A percentile compares a stretch with the other conserved stretches of the same genome.
Conservation (phyloP, 2,888 invertebrate species). For the Trachelus tabidus region DNA sequence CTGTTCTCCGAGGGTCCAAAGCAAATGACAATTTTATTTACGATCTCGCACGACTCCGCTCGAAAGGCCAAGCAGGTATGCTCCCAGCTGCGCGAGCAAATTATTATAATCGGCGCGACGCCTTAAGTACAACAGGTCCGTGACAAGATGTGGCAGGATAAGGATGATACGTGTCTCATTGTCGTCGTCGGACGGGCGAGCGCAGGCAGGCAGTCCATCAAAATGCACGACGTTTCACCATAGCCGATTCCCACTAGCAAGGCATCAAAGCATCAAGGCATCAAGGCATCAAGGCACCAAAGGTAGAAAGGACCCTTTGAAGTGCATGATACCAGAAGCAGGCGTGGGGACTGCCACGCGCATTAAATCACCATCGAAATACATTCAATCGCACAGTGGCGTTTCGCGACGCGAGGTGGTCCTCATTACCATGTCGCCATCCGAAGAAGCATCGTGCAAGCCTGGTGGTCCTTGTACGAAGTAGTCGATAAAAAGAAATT, state of each 20-base stretch:
- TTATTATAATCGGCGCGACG: constrained; percentile 51
- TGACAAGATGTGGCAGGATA: constrained; percentile 66
- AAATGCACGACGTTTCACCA: constrained; percentile 15
- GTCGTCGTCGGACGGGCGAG: constrained; percentile 3
- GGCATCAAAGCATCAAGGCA: not conserved
- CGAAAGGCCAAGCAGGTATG: constrained; percentile 25
- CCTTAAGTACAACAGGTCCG: constrained; percentile 62
- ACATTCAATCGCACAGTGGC: constrained; percentile 27
- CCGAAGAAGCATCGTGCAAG: not conserved
- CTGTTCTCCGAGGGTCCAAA: not conserved
- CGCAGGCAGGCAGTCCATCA: constrained; percentile 14
- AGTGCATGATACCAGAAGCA: constrained; percentile 30
- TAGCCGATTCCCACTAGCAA: constrained; percentile 11
- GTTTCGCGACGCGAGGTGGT: constrained; percentile 35
- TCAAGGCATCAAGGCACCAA: not conserved
- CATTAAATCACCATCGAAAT: constrained; percentile 48
- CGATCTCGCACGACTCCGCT: not conserved
- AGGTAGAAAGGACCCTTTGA: constrained; percentile 25
- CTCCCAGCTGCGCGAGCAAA: constrained; percentile 42
- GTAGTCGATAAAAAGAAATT: not conserved
- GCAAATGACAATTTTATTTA: not conserved
- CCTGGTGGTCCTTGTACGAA: constrained; percentile 1
- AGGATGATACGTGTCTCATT: constrained; percentile 54
- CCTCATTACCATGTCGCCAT: constrained; percentile 36
- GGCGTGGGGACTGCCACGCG: constrained; percentile 34